phyloP scores from a whole-genome alignment of 2,113 vertebrate genomes.

The Clupea harengus region DNA sequence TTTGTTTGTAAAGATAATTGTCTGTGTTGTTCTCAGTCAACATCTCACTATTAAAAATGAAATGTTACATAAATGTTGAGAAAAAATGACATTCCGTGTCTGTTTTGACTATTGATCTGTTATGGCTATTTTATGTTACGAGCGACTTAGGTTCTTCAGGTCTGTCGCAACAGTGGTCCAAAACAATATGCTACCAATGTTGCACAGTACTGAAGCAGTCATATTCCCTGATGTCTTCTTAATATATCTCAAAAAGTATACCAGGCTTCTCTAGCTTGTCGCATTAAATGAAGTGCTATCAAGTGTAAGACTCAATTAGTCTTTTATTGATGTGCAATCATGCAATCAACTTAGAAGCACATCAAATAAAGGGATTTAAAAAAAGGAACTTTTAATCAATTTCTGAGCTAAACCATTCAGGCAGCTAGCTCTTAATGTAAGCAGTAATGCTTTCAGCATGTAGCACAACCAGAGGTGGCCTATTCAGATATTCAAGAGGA shows the following conservation, averaged over 20 bases:
- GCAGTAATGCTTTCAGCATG: background rate
- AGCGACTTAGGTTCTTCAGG: too few relatives aligned
- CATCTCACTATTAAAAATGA: background rate
- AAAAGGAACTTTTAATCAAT: slow-evolving; percentile 4
- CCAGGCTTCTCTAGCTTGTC: background rate
- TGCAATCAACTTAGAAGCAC: slow-evolving; percentile 7
- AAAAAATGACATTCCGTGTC: background rate
- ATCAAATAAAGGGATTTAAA: background rate
- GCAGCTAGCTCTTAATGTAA: background rate
- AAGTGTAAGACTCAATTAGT: slow-evolving; percentile 8
- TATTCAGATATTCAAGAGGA: background rate
- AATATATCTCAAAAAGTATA: background rate
- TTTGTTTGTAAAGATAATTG: background rate
- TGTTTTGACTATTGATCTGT: too few relatives aligned
- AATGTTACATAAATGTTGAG: background rate
- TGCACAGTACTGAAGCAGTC: background rate
- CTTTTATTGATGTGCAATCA: slow-evolving; percentile 16
- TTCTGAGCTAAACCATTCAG: background rate
- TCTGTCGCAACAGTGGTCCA: background rate
- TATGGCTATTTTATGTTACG: too few relatives aligned
- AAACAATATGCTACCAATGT: background rate
- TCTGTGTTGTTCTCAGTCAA: background rate
- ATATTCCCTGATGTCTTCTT: background rate
- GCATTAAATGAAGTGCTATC: background rate
- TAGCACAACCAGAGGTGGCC: background rate